Percentiles rank a stretch among this genome's conserved stretches.
phyloP scores from a whole-genome alignment of 2,888 invertebrate species.

The Dasypogon diadema region DNA sequence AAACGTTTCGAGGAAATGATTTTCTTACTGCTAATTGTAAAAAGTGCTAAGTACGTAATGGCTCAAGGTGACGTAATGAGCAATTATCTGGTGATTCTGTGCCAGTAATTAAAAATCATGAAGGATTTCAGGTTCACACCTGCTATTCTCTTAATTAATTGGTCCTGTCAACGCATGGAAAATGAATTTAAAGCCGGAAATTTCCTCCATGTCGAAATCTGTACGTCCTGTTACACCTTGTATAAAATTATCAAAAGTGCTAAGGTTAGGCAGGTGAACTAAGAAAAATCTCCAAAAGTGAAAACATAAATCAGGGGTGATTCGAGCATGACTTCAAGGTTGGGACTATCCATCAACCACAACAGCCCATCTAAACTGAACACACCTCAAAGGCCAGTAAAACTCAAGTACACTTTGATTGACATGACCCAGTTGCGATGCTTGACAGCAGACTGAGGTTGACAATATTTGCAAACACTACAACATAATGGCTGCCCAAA shows the following conservation, averaged over 20 bases:
- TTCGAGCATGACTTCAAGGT: background rate
- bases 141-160: background rate
- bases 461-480: slow-evolving; percentile 42
- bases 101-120: background rate
- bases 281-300: background rate
- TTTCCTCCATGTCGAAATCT: background rate
- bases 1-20: slow-evolving; percentile 14
- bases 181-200: background rate
- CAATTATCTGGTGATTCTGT: background rate
- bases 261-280: too few species aligned
- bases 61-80: background rate
- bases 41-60: slow-evolving; percentile 14
- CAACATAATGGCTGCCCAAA: slow-evolving; percentile 42
- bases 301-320: slow-evolving; percentile 18
- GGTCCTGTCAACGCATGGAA: background rate
- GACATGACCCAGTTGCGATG: slow-evolving; percentile 16
- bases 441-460: slow-evolving; percentile 23
- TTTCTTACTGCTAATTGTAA: slow-evolving; percentile 3
- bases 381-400: background rate
- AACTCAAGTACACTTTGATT: slow-evolving; percentile 24
- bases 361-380: slow-evolving; percentile 16
- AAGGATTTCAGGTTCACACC: background rate
- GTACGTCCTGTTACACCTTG: background rate
- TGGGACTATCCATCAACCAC: slow-evolving; percentile 19
- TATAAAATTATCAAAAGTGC: too few species aligned